Base-by-base conservation (phyloP, 2,797 vertebrate species). In the Gymnoscopelus braueri region DNA sequence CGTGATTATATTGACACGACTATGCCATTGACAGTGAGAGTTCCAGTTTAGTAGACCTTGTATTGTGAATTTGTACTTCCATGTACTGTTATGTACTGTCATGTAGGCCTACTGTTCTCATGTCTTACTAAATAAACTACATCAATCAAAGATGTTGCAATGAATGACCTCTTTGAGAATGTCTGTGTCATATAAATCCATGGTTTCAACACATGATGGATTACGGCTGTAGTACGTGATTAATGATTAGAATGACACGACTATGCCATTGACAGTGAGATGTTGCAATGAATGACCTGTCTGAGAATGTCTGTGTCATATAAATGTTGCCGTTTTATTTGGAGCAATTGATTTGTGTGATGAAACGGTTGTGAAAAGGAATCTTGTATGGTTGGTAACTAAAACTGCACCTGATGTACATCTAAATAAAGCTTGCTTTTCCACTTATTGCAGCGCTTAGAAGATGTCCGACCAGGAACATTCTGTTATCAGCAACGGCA, bases 101-200 rank as follows among this genome's bases (percentile, higher is more conserved):
- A n/a, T n/a, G n/a, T n/a, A n/a, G n/a, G n/a, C n/a, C n/a, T n/a
- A n/a, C n/a, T n/a, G n/a, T n/a, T n/a, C n/a, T n/a, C n/a, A n/a
- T n/a, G n/a, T n/a, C n/a, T n/a, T n/a, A n/a, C n/a, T n/a, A n/a
- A n/a, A n/a, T n/a, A n/a, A n/a, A n/a, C n/a, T n/a, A n/a, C n/a
- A n/a, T n/a, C n/a, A n/a, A n/a, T n/a, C n/a, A n/a, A n/a, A n/a
- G 71, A 72, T 85, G 80, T 82, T 83, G 81, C 83, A 84, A 74
- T 82, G 81, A 84, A 73, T 69, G 61, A 71, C 78, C 70, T 51
- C 70, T 51, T 26, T 32, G n/a, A 63, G 50, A 69, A 58, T 56
- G 55, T 71, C 77, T 63, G 60, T 47, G 23, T 63, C 13, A 11
- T 87, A 88, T 87, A 89, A 88, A 8, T 74, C 12, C 24, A 61